Conservation (phyloP, 1,140 invertebrate species). For the Lasioglossum baleicum region DNA sequence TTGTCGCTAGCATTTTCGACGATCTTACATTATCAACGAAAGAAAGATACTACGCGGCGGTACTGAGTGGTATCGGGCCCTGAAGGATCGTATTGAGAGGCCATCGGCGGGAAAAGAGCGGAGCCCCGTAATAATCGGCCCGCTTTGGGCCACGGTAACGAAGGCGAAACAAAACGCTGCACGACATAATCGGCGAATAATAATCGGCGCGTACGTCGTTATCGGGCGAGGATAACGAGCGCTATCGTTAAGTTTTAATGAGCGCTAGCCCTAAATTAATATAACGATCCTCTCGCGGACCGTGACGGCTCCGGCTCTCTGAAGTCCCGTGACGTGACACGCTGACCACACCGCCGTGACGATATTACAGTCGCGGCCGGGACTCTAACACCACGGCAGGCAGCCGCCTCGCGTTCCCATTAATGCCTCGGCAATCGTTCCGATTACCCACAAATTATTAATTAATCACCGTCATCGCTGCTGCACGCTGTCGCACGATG, state of each 20-base stretch:
- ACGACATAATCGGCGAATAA: conserved; percentile 60
- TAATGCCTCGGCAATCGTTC: conserved; percentile 35
- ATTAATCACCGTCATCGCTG: conserved; percentile 14
- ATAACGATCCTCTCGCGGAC: conserved; percentile 54
- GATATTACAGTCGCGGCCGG: conserved; percentile 28
- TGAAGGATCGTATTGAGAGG: conserved; percentile 14
- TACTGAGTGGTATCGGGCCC: background rate
- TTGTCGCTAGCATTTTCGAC: too few relatives aligned
- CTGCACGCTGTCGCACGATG: too few relatives aligned
- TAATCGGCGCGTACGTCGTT: conserved; percentile 55
- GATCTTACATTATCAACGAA: too few relatives aligned
- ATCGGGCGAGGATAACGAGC: conserved; percentile 59
- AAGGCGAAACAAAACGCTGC: conserved; percentile 62
- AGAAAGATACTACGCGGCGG: too few relatives aligned
- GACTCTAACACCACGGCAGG: background rate
- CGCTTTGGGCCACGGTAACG: conserved; percentile 52
- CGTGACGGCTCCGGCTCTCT: conserved; percentile 36
- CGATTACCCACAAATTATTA: conserved; percentile 54
- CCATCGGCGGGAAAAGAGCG: background rate
- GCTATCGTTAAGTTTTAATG: conserved; percentile 66
- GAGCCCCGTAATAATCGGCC: conserved; percentile 44
- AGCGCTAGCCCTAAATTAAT: conserved; percentile 63
- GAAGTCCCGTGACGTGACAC: conserved; percentile 52
- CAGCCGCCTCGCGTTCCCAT: background rate
- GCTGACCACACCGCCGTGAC: conserved; percentile 39